phyloP scores from a whole-genome alignment of 2,797 vertebrate species.

The Rhinatrema bivittatum region DNA sequence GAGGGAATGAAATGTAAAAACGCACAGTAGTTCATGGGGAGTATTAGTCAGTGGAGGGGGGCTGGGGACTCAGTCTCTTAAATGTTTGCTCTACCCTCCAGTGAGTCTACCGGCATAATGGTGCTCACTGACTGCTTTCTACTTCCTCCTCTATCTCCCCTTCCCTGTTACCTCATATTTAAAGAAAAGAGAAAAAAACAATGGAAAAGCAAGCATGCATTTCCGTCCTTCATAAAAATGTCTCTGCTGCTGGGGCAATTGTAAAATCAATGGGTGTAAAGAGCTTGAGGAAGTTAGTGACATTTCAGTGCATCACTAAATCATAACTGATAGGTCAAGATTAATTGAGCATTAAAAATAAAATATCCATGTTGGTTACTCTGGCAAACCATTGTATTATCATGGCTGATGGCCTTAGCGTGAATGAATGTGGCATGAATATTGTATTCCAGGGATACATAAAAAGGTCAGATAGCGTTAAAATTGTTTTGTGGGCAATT shows the following conservation, averaged over 20 bases:
- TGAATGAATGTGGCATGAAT: fast-evolving
- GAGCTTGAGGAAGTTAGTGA: slow-evolving; percentile 5
- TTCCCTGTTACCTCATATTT: no score
- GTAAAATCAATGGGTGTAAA: neutral
- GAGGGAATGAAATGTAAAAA: no score
- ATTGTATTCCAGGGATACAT: fast-evolving
- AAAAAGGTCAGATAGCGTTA: neutral
- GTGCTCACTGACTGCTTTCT: no score
- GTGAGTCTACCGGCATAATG: no score
- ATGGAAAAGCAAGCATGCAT: no score
- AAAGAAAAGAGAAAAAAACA: no score
- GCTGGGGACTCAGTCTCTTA: no score
- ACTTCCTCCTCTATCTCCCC: neutral
- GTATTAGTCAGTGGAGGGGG: no score
- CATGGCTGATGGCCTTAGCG: neutral
- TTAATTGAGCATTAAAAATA: neutral
- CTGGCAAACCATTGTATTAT: neutral
- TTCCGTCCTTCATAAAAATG: no score
- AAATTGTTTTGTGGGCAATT: slow-evolving; percentile 7
- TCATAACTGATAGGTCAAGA: neutral
- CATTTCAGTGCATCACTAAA: neutral
- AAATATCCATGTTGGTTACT: fast-evolving
- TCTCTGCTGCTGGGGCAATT: neutral
- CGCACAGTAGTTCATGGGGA: no score
- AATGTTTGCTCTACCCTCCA: no score